A percentile compares a stretch with the other conserved stretches of the same genome.
Evolutionary conservation across 2,113 vertebrate species (phyloP).

Genomic region (Corythornis madagascariensis): DNA sequence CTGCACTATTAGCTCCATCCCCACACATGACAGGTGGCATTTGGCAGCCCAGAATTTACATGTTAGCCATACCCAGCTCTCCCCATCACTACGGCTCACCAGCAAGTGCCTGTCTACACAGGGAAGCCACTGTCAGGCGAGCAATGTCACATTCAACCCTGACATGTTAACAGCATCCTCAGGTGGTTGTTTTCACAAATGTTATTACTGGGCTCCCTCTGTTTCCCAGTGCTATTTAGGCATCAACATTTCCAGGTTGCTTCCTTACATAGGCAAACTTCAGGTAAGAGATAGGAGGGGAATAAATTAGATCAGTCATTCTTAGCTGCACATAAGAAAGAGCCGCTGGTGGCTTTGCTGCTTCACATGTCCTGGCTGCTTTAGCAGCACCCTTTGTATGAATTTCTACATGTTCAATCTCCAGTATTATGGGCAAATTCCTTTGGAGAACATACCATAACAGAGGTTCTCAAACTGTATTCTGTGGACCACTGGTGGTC

Average conservation of each 20-base stretch:
- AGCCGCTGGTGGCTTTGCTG: slow-evolving; percentile 56
- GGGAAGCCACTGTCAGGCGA: not conserved
- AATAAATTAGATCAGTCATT: slow-evolving; percentile 28
- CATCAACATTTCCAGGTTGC: not conserved
- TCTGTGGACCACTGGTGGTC: slow-evolving; percentile 62
- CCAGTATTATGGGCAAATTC: slow-evolving; percentile 7
- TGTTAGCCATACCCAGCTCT: not conserved
- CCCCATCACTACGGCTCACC: rapidly evolving
- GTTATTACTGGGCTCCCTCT: not conserved
- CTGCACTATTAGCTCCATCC: not conserved
- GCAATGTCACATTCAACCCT: not conserved
- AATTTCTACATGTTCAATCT: not conserved
- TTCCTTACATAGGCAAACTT: slow-evolving; percentile 15
- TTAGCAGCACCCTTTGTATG: not conserved
- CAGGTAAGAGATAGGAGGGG: not conserved
- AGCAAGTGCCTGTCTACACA: not conserved
- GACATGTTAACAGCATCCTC: not conserved
- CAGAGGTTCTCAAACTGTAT: slow-evolving; percentile 69
- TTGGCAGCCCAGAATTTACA: slow-evolving; percentile 12
- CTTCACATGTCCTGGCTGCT: not conserved
- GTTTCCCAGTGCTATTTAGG: not conserved
- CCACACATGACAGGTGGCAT: not conserved
- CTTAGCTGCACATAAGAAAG: not conserved
- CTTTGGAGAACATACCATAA: slow-evolving; percentile 67
- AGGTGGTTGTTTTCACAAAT: not conserved